Evolutionary conservation across 2,888 invertebrate genomes (phyloP), one percentile per base, ranked within the genome.

Genomic region (Griposia aprilina): DNA sequence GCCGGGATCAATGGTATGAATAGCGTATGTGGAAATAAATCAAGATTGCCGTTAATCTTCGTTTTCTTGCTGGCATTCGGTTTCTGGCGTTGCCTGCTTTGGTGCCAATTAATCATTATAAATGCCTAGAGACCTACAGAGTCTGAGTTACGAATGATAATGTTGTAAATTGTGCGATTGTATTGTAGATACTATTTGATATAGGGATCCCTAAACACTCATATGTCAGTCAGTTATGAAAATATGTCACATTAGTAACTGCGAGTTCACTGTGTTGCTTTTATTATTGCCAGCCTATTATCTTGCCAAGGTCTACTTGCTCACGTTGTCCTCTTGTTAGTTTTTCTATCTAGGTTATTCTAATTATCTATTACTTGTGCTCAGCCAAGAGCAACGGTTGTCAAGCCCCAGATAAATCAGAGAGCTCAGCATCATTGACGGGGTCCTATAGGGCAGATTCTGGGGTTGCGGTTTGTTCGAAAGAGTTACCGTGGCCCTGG

Each of bases 1-100:
- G 62, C 41, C 30, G 10, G 79, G 63, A 78, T 78, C 59, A 57
- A 36, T 13, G 45, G 15, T 23, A 68, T 78, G 55, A 83, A 80
- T 80, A 78, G 55, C 50, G 50, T 26, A 63, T 57, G 62, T 45
- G 57, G 10, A 78, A 78, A 83, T 83, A 83, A 80, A 80, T 80
- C 68, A 52, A 63, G 57, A 30, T 62, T 11, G 7, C 50, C 68
- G 83, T 68, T 68, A 68, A 68, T 83, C 83, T 57, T 68, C 50
- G 63, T n/a, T 83, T 57, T 57, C 67, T 80, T 41, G 36, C 20
- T 17, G 3, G n/a, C 67, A 36, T 52, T 68, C 11, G 41, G 50
- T 67, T 77, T 60, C 55, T 82, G 62, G 55, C 30, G 68, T 41
- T 30, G n/a, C 6, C 30, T 50, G 59, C 57, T 82, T 76, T 41